Conservation (phyloP, 2,888 invertebrate species). For the Papilio gigon region DNA sequence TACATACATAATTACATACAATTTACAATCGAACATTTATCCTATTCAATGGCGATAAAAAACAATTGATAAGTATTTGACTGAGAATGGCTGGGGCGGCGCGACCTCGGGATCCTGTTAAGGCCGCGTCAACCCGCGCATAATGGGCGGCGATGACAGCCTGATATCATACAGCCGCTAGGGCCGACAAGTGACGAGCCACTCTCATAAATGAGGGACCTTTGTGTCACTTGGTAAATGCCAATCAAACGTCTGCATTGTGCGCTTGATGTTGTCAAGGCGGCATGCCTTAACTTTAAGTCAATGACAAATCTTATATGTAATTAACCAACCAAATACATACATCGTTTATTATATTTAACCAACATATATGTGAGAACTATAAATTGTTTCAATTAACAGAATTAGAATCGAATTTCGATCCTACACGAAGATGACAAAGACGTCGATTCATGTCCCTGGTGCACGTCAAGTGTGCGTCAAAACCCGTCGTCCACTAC, state of each 20-base stretch:
- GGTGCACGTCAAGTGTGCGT: constrained; percentile 66
- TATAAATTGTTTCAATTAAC: too few species aligned
- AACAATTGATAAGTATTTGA: constrained; percentile 46
- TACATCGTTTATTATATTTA: too few species aligned
- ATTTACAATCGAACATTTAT: constrained; percentile 45
- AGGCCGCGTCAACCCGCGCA: constrained; percentile 68
- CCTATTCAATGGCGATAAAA: constrained; percentile 47
- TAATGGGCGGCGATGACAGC: constrained; percentile 76
- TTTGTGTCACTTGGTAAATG: constrained; percentile 34
- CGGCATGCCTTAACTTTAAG: constrained; percentile 5
- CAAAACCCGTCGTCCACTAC: constrained; percentile 62
- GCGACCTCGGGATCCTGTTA: constrained; percentile 61
- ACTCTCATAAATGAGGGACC: constrained; percentile 6
- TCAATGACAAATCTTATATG: background rate
- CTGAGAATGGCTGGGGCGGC: constrained; percentile 60
- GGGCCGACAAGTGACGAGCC: constrained; percentile 35
- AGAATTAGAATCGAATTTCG: constrained; percentile 12
- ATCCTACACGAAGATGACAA: constrained; percentile 21
- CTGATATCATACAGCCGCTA: constrained; percentile 56
- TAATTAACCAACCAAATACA: too few species aligned
- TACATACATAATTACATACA: constrained; percentile 5
- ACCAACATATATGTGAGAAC: too few species aligned
- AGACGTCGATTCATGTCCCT: constrained; percentile 17
- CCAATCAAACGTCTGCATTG: constrained; percentile 33
- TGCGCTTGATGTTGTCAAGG: constrained; percentile 3